Evolutionary conservation across 2,113 vertebrate genomes (phyloP).

Genomic region (Microcebus griseorufus): DNA sequence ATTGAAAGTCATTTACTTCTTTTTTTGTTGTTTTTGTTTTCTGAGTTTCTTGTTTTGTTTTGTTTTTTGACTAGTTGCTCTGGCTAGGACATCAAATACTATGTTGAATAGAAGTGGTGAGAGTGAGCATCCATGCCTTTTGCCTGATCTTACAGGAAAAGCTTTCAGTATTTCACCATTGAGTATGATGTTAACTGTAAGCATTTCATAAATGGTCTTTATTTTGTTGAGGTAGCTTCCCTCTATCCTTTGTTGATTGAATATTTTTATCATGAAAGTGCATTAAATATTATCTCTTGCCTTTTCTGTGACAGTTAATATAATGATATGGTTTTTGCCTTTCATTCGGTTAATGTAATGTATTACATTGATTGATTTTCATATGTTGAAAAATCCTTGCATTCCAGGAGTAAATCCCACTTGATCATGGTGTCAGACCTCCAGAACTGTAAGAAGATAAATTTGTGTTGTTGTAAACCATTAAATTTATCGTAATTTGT

Average conservation of each 20-base stretch:
- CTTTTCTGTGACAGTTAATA: neutral
- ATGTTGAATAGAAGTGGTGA: neutral
- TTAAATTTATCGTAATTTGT: neutral
- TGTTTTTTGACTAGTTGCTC: neutral
- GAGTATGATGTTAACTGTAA: neutral
- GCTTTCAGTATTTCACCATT: neutral
- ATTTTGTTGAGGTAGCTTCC: neutral
- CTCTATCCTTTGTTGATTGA: neutral
- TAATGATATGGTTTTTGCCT: neutral
- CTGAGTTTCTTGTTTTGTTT: no score
- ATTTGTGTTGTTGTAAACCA: neutral
- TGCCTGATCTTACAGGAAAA: neutral
- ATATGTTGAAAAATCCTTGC: neutral
- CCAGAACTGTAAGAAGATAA: neutral
- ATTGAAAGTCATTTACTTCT: neutral
- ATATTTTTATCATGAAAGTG: neutral
- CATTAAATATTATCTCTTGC: neutral
- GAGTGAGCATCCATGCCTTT: neutral
- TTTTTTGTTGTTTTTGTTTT: neutral
- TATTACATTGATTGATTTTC: neutral
- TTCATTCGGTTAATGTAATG: neutral
- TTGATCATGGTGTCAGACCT: neutral
- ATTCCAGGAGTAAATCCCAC: neutral
- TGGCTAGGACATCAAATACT: neutral
- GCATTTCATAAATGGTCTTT: neutral